Evolutionary conservation across 2,888 invertebrate species (phyloP).

Genomic region (Drosophila mimetica): DNA sequence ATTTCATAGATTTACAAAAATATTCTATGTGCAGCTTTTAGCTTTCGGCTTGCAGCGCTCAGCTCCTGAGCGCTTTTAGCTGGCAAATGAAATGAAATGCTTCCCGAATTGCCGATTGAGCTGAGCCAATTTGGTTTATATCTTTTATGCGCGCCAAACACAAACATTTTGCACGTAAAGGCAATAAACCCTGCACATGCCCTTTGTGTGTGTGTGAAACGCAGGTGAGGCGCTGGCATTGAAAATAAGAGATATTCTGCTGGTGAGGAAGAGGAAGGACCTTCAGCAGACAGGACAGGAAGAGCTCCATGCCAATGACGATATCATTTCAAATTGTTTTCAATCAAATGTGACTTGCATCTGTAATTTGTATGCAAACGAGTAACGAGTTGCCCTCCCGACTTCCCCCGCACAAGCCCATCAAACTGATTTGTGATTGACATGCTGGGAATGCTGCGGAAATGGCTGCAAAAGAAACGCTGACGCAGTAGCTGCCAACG

Average conservation of each 20-base stretch:
- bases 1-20: background rate
- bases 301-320: conserved; percentile 38
- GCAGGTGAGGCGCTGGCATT: conserved; percentile 33
- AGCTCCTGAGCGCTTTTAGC: conserved; percentile 44
- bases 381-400: conserved; percentile 46
- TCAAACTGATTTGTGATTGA: conserved; percentile 70
- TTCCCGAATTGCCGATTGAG: conserved; percentile 42
- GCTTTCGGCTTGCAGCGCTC: conserved; percentile 1
- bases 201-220: conserved; percentile 41
- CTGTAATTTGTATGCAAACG: conserved; percentile 76
- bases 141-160: conserved; percentile 59
- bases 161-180: conserved; percentile 76
- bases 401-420: conserved; percentile 7
- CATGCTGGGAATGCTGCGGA: conserved; percentile 40
- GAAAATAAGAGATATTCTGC: conserved; percentile 21
- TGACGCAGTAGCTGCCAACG: conserved; percentile 43
- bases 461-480: conserved; percentile 44
- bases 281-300: conserved; percentile 1
- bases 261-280: conserved; percentile 1
- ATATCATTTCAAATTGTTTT: conserved; percentile 79
- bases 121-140: conserved; percentile 62
- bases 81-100: conserved; percentile 63
- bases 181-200: conserved; percentile 71
- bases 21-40: conserved; percentile 8
- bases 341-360: conserved; percentile 79